Base-by-base conservation (phyloP, 2,888 invertebrate species). In the Boloria selene region DNA sequence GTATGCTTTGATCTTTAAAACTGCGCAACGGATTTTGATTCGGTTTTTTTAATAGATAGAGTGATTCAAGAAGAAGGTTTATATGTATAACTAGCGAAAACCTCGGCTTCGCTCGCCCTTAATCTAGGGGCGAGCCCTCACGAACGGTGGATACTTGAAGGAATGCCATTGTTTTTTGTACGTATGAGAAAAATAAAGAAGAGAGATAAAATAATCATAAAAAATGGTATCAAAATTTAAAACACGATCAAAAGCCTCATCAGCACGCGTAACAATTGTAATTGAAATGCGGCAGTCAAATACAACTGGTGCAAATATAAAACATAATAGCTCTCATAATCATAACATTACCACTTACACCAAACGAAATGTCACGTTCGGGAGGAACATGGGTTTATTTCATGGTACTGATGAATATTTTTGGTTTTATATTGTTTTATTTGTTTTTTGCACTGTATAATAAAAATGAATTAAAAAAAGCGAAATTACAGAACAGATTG, bases 331-430 rank as follows among this genome's bases (percentile, higher is more conserved):
- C 65, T n/a, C n/a, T 68, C 61, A 68, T 70, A 70, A 73, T 72
- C 70, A 68, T 68, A 63, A 67, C 59, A 59, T 61, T 68, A 69
- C 70, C 71, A 61, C 60, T 58, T 58, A 52, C 71, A 73, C 70
- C 66, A 75, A 76, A 79, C 75, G 76, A 75, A 77, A 73, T 69
- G 68, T 65, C 70, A 69, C 69, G 75, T 76, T 73, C 61, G 77
- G 77, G 77, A 78, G 72, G 72, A 73, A 79, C 77, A 67, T 70
- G 77, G 75, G 79, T 77, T 76, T 75, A 70, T 73, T 38, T 10
- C 10, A 38, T 38, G 31, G 7, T 38, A 74, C 75, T 78, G 78
- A 78, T 85, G 84, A 86, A 86, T 86, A 85, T 82, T 87, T 83
- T 80, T 86, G 81, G 80, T 75, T 73, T 70, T 72, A 68, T 74